Evolutionary conservation across 1,140 invertebrate genomes (phyloP), one percentile per base, ranked within the genome.

Genomic region (Euborellia annulipes): DNA sequence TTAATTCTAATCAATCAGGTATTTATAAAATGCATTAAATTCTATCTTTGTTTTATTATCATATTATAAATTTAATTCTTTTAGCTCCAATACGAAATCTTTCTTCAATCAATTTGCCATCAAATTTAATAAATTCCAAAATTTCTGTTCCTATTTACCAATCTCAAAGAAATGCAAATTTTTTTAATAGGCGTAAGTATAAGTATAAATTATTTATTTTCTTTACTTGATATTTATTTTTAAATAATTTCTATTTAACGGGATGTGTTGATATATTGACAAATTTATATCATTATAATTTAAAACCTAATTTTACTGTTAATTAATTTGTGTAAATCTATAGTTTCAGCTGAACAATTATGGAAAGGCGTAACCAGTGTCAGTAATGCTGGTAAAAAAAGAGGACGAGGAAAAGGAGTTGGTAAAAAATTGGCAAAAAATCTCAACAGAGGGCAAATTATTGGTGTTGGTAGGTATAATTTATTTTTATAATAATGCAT

Each of bases 311-410:
- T 23, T 8, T 21, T 3, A 21, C 2, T 2, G 13, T 27, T 20
- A n/a, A 18, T 3, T 40, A n/a, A 18, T 23, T 2, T 18, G 39
- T 41, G 14, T 14, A 11, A 17, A 34, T 53, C 58, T 66, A 36
- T 52, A 89, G 85, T 80, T 39, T 69, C 82, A 45, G 87, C 82
- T 16, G 74, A 84, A 16, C 66, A 80, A 39, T 64, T 98, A 54
- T 98, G 95, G 94, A 91, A 92, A 62, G 85, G 89, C 34, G 82
- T 94, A 1, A 87, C 82, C 3, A 83, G 81, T 55, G 91, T 98
- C 1, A 96, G 92, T 75, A 95, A 93, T 76, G 85, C 91, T 52
- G 94, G 95, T 49, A 80, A 71, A 55, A 92, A 91, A 60, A 77
- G 92, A 68, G 95, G 95, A 47, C 76, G 95, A 69, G 90, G 78